Evolutionary conservation across 2,888 invertebrate genomes (phyloP).

Genomic region (Tenthredo notha): DNA sequence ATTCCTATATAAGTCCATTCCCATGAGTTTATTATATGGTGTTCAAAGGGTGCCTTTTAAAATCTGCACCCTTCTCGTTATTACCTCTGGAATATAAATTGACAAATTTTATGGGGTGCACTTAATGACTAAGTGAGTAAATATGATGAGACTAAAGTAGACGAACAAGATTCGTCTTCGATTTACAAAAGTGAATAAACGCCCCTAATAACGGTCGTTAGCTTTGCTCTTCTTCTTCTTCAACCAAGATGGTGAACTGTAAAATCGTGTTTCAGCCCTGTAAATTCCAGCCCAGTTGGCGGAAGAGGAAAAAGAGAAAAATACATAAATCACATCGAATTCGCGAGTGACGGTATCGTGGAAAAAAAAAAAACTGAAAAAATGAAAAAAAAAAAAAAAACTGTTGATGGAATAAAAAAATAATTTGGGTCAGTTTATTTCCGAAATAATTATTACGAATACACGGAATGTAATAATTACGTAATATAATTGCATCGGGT

Average conservation of each 20-base stretch:
- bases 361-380: neutral
- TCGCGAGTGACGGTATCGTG: neutral
- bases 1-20: neutral
- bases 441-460: neutral
- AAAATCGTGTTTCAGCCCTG: neutral
- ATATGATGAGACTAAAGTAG: neutral
- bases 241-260: neutral
- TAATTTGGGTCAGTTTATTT: neutral
- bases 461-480: neutral
- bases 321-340: neutral
- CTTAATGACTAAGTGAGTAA: neutral
- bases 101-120: neutral
- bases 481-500: neutral
- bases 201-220: constrained; percentile 10
- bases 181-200: constrained; percentile 14
- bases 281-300: neutral
- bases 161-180: neutral
- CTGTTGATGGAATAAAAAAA: neutral
- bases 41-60: neutral
- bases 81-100: neutral
- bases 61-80: neutral
- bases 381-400: neutral
- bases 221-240: neutral
- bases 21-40: neutral
- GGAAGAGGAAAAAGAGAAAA: neutral